A percentile compares a stretch with the other conserved stretches of the same genome.
Conservation (phyloP, 1,140 invertebrate species). For the Physella acuta region DNA sequence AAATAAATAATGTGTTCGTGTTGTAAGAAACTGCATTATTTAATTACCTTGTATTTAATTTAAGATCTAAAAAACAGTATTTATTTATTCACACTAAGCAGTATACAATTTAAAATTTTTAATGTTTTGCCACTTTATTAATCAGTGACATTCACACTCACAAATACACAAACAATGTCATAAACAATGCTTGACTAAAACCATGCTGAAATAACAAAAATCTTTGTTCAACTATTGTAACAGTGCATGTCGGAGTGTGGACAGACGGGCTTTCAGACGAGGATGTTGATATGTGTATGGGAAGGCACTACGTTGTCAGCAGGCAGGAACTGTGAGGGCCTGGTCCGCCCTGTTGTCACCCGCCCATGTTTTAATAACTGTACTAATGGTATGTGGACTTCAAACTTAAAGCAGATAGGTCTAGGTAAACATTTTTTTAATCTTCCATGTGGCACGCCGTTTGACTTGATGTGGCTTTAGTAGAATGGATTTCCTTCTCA, state of each 20-base stretch:
- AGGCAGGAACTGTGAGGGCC: conserved; percentile 32
- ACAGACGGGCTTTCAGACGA: conserved; percentile 31
- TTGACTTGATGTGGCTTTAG: background rate
- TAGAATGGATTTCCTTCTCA: background rate
- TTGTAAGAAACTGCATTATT: no score
- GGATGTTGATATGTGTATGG: conserved; percentile 43
- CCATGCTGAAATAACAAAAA: no score
- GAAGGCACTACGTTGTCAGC: conserved; percentile 31
- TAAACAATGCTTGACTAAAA: no score
- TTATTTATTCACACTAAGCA: no score
- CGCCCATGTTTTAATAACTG: conserved; percentile 32
- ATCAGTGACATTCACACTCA: no score
- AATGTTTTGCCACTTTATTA: no score
- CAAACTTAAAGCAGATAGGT: conserved; percentile 11
- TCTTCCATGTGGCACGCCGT: background rate
- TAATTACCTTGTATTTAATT: no score
- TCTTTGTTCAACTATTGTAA: no score
- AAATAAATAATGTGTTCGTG: no score
- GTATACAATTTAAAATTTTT: no score
- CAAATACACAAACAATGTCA: no score
- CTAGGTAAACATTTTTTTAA: conserved; percentile 6
- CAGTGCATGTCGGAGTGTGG: conserved; percentile 39
- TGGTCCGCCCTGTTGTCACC: conserved; percentile 31
- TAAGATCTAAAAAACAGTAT: no score
- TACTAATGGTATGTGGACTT: conserved; percentile 29